A percentile compares a stretch with the other conserved stretches of the same genome.
Conservation (phyloP, 2,113 vertebrate species). For the Pluvianellus socialis region DNA sequence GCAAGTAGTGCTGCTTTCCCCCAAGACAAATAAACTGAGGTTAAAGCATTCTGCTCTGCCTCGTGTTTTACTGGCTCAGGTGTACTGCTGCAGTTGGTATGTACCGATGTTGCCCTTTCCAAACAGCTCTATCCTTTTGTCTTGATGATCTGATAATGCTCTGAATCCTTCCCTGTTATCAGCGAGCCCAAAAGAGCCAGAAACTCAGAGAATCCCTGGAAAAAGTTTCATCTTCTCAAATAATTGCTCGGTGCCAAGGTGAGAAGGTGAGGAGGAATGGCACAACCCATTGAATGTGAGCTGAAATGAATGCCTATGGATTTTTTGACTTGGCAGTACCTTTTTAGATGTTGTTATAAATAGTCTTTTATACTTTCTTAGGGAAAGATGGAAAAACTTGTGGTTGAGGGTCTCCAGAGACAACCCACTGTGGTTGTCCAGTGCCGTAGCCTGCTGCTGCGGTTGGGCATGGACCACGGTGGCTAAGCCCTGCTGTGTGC, state of each 20-base stretch:
- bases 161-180: background rate
- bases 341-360: background rate
- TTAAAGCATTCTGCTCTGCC: background rate
- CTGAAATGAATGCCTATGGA: background rate
- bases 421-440: accelerated
- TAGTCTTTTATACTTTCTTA: background rate
- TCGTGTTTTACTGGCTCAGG: background rate
- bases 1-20: background rate
- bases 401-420: background rate
- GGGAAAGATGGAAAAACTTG: background rate
- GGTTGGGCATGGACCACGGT: background rate
- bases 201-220: background rate
- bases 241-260: accelerated
- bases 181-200: background rate
- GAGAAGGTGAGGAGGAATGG: background rate
- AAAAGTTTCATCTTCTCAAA: background rate
- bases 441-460: accelerated
- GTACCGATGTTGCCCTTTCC: background rate
- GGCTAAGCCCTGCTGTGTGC: background rate
- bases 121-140: background rate
- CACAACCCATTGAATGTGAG: accelerated
- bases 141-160: background rate
- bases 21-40: background rate
- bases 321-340: background rate
- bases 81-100: background rate